These are phyloP conservation scores for Hecatera dysodea DNA, from an alignment of 2,888 invertebrate genomes.

Conservation along the genomic window DNA sequence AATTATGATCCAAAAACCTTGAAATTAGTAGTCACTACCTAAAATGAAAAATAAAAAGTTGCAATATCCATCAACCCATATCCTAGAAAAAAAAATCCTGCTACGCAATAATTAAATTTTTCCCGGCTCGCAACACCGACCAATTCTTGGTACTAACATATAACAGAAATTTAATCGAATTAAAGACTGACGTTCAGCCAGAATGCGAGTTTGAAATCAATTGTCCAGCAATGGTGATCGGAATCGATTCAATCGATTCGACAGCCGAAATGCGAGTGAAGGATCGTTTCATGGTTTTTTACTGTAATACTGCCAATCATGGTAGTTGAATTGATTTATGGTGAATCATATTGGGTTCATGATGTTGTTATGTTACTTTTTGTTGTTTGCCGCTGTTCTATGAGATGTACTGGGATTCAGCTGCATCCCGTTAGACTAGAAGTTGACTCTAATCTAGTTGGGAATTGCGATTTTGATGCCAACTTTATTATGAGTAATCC, in stretches of 20 bases:
- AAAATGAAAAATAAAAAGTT: neutral
- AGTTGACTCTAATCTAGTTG: too few species aligned
- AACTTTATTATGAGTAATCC: too few species aligned
- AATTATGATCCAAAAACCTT: neutral
- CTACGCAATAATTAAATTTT: constrained; percentile 47
- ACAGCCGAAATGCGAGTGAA: constrained; percentile 30
- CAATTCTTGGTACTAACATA: constrained; percentile 23
- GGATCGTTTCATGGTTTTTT: constrained; percentile 46
- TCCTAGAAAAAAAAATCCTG: neutral
- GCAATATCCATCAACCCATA: neutral
- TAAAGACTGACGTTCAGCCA: constrained; percentile 42
- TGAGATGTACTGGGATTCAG: too few species aligned
- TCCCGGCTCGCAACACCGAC: constrained; percentile 10
- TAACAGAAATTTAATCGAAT: constrained; percentile 54
- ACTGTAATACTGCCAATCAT: constrained; percentile 32
- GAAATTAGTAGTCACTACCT: too few species aligned
- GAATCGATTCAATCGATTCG: constrained; percentile 42
- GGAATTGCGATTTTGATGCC: too few species aligned
- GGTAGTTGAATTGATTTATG: constrained; percentile 9
- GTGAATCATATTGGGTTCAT: neutral
- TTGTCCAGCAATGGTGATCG: constrained; percentile 48
- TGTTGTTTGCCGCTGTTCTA: too few species aligned
- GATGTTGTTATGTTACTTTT: neutral
- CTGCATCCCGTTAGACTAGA: too few species aligned
- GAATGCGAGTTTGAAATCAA: constrained; percentile 45